Evolutionary conservation across 2,888 invertebrate species (phyloP), one percentile per base, ranked within the genome.

Genomic region (Cremastinae sp.): DNA sequence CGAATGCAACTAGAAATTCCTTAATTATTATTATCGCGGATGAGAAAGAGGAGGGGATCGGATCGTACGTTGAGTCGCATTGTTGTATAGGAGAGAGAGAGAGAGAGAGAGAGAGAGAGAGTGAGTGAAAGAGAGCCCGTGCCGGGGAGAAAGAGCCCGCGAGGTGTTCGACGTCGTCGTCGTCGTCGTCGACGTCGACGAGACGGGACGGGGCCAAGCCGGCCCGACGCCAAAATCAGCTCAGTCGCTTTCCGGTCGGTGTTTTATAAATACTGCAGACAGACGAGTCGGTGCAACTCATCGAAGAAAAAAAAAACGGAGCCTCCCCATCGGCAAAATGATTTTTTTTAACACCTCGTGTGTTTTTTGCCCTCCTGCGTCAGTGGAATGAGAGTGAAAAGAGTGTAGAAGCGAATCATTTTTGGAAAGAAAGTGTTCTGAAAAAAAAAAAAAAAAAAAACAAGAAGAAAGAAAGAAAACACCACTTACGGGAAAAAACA

Each of bases 181-280:
- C 79, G 79, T 78, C 81, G 74, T 75, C 66, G 73, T 58, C 64
- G 72, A 69, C 74, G 70, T 64, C 75, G 74, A 64, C 68, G 77
- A 69, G 81, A 71, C 79, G 28, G 5, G 81, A 79, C 79, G 79
- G 80, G 78, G 80, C 81, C 87, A 87, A 87, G 84, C 86, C 86
- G 88, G 87, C 87, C 84, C 87, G 85, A 80, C 84, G 88, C 88
- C 88, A 88, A 88, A 87, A 88, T 86, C 85, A 88, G 88, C 88
- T 88, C 86, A 86, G 85, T 87, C 81, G 87, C 88, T 88, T 88
- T 88, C 88, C 88, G 88, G 88, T 88, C 85, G 85, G 84, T 84
- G 88, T 88, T 88, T 88, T 88, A 88, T 88, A 88, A 88, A 88
- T 88, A 88, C 88, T 88, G 84, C 87, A 86, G 87, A 86, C 86